phyloP scores from a whole-genome alignment of 37 sponge, comb jelly and placozoan species.

The Oopsacas minuta region DNA sequence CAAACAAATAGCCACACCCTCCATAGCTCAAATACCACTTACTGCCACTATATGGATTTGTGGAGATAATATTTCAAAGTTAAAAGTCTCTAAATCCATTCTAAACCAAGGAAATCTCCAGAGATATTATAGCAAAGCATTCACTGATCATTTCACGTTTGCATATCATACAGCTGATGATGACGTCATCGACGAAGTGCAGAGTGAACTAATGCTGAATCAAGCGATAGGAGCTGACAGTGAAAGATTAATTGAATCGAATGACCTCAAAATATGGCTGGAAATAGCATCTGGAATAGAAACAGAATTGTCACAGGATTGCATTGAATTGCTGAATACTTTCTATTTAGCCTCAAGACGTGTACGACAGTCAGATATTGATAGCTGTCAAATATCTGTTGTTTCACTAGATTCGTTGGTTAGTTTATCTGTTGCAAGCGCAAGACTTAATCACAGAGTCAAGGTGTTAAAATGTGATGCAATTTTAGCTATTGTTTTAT shows the following conservation, averaged over 20 bases:
- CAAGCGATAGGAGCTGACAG: not conserved
- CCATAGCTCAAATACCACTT: not conserved
- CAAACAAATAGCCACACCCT: not conserved
- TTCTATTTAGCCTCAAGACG: conserved; percentile 2
- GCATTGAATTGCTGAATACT: not conserved
- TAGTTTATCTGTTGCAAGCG: not conserved
- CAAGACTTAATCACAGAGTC: not conserved
- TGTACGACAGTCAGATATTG: not conserved
- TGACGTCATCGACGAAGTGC: not conserved
- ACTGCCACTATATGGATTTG: not conserved
- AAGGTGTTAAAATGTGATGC: conserved; percentile 17
- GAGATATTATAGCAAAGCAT: not conserved
- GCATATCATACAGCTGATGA: not conserved
- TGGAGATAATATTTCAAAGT: not conserved
- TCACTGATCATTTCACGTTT: not conserved
- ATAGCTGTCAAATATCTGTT: not conserved
- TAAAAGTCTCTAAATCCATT: not conserved
- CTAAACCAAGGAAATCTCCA: not conserved
- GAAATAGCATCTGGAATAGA: not conserved
- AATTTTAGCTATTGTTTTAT: not conserved
- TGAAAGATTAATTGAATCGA: not conserved
- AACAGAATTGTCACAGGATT: not conserved
- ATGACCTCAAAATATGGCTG: not conserved
- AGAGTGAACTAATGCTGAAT: not conserved
- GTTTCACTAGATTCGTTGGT: not conserved